Percentiles rank a stretch among this genome's conserved stretches.
Conservation (phyloP, 2,888 invertebrate genomes). For the Harpalus rufipes region DNA sequence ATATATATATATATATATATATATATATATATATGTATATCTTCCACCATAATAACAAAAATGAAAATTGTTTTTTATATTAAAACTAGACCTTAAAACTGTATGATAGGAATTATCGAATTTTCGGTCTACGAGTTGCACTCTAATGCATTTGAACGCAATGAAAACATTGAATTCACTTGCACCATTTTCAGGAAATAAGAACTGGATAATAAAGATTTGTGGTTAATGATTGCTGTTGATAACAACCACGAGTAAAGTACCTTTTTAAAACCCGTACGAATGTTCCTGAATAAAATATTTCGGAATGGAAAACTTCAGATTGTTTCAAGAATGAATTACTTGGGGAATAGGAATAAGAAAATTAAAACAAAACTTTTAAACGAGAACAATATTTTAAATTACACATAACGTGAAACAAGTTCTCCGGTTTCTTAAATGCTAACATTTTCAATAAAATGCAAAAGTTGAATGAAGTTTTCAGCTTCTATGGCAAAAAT, state of each 20-base stretch:
- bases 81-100: no score
- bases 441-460: conserved; percentile 3
- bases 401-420: neutral
- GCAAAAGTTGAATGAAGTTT: neutral
- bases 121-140: no score
- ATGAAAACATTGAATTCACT: conserved; percentile 44
- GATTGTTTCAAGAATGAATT: conserved; percentile 22
- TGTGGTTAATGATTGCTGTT: conserved; percentile 41
- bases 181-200: conserved; percentile 56
- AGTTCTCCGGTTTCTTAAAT: neutral
- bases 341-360: conserved; percentile 4
- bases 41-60: no score
- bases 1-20: no score
- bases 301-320: conserved; percentile 36
- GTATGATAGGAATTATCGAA: no score
- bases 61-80: no score
- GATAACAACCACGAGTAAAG: conserved; percentile 35
- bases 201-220: conserved; percentile 49
- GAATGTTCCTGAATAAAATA: conserved; percentile 38
- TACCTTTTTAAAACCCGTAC: neutral
- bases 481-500: neutral
- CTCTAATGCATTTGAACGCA: neutral
- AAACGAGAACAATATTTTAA: conserved; percentile 16
- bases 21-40: no score
- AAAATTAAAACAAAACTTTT: conserved; percentile 26